phyloP scores from a whole-genome alignment of 2,888 invertebrate genomes.

The Drosophila conformis region DNA sequence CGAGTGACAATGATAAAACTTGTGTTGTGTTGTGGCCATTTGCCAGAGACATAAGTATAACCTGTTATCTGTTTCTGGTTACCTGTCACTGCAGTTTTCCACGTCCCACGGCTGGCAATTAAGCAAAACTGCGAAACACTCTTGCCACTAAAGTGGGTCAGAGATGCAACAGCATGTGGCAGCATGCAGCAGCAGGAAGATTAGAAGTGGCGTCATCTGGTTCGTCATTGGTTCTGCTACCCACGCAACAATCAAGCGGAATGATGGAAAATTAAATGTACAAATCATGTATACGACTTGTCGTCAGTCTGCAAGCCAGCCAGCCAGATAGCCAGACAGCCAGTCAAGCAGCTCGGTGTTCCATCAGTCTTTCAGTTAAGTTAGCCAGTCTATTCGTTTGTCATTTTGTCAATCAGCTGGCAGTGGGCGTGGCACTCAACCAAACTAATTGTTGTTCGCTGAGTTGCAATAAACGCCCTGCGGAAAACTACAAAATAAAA shows the following conservation, averaged over 20 bases:
- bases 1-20: constrained; percentile 57
- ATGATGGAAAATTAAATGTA: constrained; percentile 78
- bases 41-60: constrained; percentile 37
- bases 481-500: neutral
- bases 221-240: constrained; percentile 46
- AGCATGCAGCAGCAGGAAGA: constrained; percentile 14
- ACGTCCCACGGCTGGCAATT: constrained; percentile 70
- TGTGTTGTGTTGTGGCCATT: constrained; percentile 32
- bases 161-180: constrained; percentile 29
- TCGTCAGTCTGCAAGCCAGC: constrained; percentile 49
- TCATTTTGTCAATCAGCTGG: constrained; percentile 27
- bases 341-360: constrained; percentile 21
- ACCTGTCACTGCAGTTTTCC: constrained; percentile 15
- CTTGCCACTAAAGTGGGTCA: constrained; percentile 53
- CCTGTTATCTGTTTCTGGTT: constrained; percentile 35
- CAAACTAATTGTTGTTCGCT: constrained; percentile 70
- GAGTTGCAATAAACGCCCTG: constrained; percentile 28
- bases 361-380: constrained; percentile 38
- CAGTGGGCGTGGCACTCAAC: constrained; percentile 68
- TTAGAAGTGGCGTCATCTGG: constrained; percentile 40
- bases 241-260: constrained; percentile 68
- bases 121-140: constrained; percentile 56
- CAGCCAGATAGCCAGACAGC: constrained; percentile 9
- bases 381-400: constrained; percentile 24
- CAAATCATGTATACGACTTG: constrained; percentile 78